Evolutionary conservation across 2,797 vertebrate species (phyloP), one percentile per base, ranked within the genome.

Genomic region (Galaxias olidus): DNA sequence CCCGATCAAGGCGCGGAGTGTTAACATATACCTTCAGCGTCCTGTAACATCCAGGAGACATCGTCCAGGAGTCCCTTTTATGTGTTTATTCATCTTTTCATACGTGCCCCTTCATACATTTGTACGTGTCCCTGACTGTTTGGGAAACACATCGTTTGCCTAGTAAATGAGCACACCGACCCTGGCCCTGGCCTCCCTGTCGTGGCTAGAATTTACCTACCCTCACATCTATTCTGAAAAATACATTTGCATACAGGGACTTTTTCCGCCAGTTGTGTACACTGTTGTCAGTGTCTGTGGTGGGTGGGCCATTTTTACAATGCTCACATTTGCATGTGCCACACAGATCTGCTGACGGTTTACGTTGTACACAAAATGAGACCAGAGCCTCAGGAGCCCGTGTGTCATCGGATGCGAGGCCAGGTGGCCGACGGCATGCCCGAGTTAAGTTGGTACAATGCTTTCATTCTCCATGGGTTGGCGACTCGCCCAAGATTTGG

Each of bases 231-330:
- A 81, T 88, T 87, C 85, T 87, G 75, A 84, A 88, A 84, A 71
- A 52, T 60, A 48, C 49, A 85, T 90, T 91, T 92, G 87, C 90
- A 88, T 90, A 74, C 77, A 79, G 81, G 74, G 86, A 89, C 73
- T 81, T 72, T 87, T 87, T 87, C 70, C 83, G 73, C 61, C 44
- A 52, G 51, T 15, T 45, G 80, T 80, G 79, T 81, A 71, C 47
- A 13, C 44, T 76, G 69, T 71, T 67, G 40, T 74, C 30, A 14
- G 59, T 79, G 73, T 79, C 78, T 55, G 71, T 77, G 66, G 63
- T 59, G 77, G 73, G 68, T 75, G 76, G 76, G 78, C 85, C 77
- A 84, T 88, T 85, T 77, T 78, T 82, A 77, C 60, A 77, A 75
- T 69, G 63, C 65, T 41, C 54, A 68, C 48, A 83, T 90, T 91